Base-by-base conservation (phyloP, 2,797 vertebrate species). In the Sebastes variabilis region DNA sequence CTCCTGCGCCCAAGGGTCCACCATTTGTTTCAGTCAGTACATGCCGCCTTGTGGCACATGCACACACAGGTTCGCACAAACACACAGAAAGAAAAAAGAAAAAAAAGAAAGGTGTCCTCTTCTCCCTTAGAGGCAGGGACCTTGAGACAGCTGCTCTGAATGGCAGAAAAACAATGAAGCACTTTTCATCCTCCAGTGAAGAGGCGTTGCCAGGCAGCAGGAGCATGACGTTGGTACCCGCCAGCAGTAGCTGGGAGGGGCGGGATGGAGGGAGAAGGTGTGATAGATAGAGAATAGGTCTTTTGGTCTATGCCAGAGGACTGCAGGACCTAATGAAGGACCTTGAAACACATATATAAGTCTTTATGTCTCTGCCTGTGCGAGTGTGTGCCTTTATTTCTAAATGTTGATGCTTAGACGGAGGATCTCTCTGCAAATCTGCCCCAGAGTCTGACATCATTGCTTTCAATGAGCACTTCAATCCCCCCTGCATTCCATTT, bases 191-290 rank as follows among this genome's bases (percentile, higher is more conserved):
- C 84, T 88, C 87, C 86, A 82, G 92, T 92, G 84, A 89, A 88
- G 90, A 93, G 87, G 86, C 64, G 94, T 95, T 95, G 94, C 94
- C 94, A 94, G 92, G 95, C 94, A 95, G 94, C 93, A 83, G 87
- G 70, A 86, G 84, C 78, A 58, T 91, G 88, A 92, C 78, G 84
- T 79, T 38, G 85, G 65, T 83, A 72, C 59, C 42, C 68, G 4
- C 34, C 49, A 64, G 71, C 71, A 29, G 78, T 56, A 60, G 68
- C 46, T 46, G 38, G 27, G 75, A 79, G 86, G 80, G 74, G 83
- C 4, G 6, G 29, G 67, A 12, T 18, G 4, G 36, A 24, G 65
- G 29, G 55, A 52, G 25, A 69, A 64, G 8, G 72, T 80, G 61
- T 69, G 59, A 77, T 32, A 42, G 59, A 77, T 32, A 42, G 72